Evolutionary conservation across 2,888 invertebrate genomes (phyloP).

Genomic region (Nasonia oneida): DNA sequence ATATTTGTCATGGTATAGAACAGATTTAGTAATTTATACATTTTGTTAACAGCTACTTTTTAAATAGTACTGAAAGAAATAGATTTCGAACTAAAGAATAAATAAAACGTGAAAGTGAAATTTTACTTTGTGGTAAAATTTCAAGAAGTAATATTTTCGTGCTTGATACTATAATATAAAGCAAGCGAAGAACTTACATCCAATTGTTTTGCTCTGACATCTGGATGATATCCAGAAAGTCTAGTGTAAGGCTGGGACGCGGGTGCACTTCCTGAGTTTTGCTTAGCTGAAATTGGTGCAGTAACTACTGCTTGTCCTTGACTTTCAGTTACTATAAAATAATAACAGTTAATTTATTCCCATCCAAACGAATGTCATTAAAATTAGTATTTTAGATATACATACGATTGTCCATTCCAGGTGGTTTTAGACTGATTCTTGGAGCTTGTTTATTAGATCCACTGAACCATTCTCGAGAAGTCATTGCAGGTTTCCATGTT

Average conservation of each 20-base stretch:
- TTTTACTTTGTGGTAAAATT: constrained; percentile 71
- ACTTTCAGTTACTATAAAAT: constrained; percentile 78
- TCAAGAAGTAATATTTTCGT: neutral
- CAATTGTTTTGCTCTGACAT: constrained; percentile 80
- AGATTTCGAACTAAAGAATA: neutral
- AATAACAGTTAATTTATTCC: constrained; percentile 37
- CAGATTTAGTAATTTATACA: neutral
- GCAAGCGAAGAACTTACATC: constrained; percentile 75
- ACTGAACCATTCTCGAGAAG: constrained; percentile 89
- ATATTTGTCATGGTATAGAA: neutral
- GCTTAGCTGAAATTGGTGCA: constrained; percentile 78
- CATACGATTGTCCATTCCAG: constrained; percentile 92
- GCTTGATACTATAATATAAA: neutral
- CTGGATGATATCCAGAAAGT: constrained; percentile 80
- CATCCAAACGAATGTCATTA: neutral
- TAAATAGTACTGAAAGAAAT: neutral
- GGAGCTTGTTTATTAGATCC: constrained; percentile 83
- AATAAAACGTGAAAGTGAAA: neutral
- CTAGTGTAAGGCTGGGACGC: constrained; percentile 79
- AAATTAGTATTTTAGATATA: constrained; percentile 64
- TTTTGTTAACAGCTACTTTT: neutral
- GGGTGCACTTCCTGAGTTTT: constrained; percentile 79
- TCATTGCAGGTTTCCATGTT: constrained; percentile 90
- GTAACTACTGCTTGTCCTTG: constrained; percentile 79
- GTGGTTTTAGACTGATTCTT: constrained; percentile 89